A percentile compares a stretch with the other conserved stretches of the same genome.
Evolutionary conservation across 2,113 vertebrate genomes (phyloP).

Genomic region (Ciconia boyciana): DNA sequence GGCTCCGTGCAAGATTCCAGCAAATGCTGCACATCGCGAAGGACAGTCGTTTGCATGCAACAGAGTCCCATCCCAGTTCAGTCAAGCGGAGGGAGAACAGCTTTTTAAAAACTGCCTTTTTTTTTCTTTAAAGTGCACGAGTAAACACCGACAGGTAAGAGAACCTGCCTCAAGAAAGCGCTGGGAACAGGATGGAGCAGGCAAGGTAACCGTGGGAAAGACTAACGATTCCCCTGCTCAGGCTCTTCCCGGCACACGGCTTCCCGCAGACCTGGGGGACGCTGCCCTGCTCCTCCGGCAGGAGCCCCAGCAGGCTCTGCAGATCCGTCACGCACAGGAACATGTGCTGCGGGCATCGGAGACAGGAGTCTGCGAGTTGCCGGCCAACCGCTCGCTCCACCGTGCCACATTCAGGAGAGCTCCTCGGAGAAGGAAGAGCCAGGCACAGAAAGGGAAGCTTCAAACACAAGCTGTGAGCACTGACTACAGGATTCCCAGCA

Average conservation of each 20-base stretch:
- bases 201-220: not conserved
- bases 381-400: not conserved
- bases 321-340: rapidly evolving
- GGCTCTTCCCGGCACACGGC: not conserved
- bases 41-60: not conserved
- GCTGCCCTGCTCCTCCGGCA: rapidly evolving
- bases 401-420: not conserved
- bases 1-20: rapidly evolving
- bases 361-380: not conserved
- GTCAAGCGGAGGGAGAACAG: not conserved
- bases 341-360: rapidly evolving
- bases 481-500: rapidly evolving
- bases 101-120: not conserved
- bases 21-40: not conserved
- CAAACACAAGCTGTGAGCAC: rapidly evolving
- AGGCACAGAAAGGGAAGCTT: not conserved
- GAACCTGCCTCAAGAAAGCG: not conserved
- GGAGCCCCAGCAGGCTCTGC: not conserved
- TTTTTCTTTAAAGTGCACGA: not conserved
- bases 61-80: not conserved
- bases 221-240: rapidly evolving
- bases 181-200: not conserved
- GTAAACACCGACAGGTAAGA: not conserved
- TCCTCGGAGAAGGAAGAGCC: not conserved
- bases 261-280: rapidly evolving